Evolutionary conservation across 1,140 invertebrate species (phyloP).

Genomic region (Reticulitermes speratus): DNA sequence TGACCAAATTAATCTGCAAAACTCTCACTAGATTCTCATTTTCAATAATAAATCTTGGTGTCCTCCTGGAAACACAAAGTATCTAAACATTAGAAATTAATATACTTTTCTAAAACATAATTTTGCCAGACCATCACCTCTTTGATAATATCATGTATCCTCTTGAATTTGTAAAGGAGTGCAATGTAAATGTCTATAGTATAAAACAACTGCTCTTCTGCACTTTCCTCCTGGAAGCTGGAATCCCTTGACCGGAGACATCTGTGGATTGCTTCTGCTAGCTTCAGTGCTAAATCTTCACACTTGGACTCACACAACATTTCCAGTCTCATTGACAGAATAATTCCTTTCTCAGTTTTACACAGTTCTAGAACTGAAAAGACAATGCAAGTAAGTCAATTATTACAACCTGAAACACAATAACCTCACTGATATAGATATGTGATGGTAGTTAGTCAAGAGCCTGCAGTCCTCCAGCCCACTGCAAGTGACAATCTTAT

Average conservation of each 20-base stretch:
- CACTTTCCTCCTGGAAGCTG: slow-evolving; percentile 45
- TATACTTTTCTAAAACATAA: neutral
- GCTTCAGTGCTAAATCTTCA: slow-evolving; percentile 56
- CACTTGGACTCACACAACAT: slow-evolving; percentile 56
- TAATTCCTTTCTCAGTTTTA: slow-evolving; percentile 52
- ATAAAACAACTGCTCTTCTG: slow-evolving; percentile 45
- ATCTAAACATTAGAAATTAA: neutral
- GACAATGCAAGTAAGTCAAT: slow-evolving; percentile 10
- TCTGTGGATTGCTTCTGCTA: slow-evolving; percentile 52
- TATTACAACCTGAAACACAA: too few relatives aligned
- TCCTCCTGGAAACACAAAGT: too few relatives aligned
- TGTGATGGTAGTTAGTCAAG: too few relatives aligned
- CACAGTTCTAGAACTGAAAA: slow-evolving; percentile 50
- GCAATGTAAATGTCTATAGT: slow-evolving; percentile 57
- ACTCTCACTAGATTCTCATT: too few relatives aligned
- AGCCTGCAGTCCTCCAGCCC: too few relatives aligned
- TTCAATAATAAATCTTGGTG: too few relatives aligned
- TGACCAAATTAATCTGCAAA: too few relatives aligned
- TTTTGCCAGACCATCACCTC: slow-evolving; percentile 45
- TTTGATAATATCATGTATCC: slow-evolving; percentile 48
- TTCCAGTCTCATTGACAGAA: slow-evolving; percentile 54
- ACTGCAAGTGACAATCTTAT: too few relatives aligned
- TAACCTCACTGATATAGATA: too few relatives aligned
- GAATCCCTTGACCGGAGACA: slow-evolving; percentile 48
- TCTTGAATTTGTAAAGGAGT: slow-evolving; percentile 53